Percentiles rank a stretch among this genome's conserved stretches.
These are phyloP conservation scores for Dromas ardeola DNA, from an alignment of 2,113 vertebrate species.

Conservation along the genomic window DNA sequence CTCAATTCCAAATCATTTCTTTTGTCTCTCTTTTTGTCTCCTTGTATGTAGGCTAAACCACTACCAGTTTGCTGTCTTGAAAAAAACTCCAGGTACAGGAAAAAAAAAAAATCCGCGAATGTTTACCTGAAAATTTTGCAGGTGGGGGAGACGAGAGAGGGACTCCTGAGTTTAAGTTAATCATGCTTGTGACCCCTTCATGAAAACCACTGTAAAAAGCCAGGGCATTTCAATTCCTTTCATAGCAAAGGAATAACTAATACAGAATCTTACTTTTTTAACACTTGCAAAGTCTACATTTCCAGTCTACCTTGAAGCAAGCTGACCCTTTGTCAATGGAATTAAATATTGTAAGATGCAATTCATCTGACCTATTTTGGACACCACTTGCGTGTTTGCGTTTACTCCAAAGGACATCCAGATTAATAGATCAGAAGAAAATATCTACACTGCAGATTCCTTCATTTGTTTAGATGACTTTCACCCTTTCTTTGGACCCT, in stretches of 20 bases:
- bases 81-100: not conserved
- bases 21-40: not conserved
- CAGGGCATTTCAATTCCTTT: not conserved
- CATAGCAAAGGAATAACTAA: not conserved
- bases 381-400: not conserved
- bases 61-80: not conserved
- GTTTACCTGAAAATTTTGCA: not conserved
- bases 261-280: not conserved
- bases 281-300: not conserved
- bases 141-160: not conserved
- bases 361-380: not conserved
- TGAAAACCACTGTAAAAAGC: not conserved
- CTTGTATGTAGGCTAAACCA: not conserved
- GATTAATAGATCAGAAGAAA: not conserved
- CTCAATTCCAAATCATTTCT: not conserved
- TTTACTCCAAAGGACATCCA: not conserved
- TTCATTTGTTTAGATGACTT: not conserved
- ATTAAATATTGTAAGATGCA: not conserved
- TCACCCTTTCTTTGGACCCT: not conserved
- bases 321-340: not conserved
- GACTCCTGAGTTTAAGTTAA: not conserved
- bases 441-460: not conserved
- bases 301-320: not conserved
- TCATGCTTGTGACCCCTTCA: not conserved
- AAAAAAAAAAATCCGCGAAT: not conserved